A percentile compares a stretch with the other conserved stretches of the same genome.
Evolutionary conservation across 2,797 vertebrate species (phyloP).

Genomic region (Hippocampus kuda): DNA sequence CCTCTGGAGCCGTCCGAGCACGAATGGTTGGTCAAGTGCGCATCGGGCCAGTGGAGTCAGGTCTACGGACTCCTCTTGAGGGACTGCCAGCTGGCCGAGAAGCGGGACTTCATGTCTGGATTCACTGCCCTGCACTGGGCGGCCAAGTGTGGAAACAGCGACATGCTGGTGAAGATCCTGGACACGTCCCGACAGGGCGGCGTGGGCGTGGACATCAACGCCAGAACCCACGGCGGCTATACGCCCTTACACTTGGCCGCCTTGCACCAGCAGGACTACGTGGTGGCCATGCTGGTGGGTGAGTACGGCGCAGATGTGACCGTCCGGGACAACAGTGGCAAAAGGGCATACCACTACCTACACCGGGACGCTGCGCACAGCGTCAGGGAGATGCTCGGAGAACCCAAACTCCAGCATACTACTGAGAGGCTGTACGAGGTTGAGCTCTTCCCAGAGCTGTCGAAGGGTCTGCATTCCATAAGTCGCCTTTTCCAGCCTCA

Average conservation of each 20-base stretch:
- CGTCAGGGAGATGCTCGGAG: conserved; percentile 70
- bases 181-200: conserved; percentile 61
- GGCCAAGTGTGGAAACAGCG: conserved; percentile 76
- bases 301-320: conserved; percentile 65
- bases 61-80: conserved; percentile 76
- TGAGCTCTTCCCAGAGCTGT: conserved; percentile 62
- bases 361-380: conserved; percentile 48
- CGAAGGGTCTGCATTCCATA: conserved; percentile 72
- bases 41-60: conserved; percentile 76
- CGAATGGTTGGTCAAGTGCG: conserved; percentile 76
- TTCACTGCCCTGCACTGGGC: conserved; percentile 93
- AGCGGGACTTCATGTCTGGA: conserved; percentile 84
- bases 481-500: conserved; percentile 77
- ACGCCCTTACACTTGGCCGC: conserved; percentile 87
- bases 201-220: conserved; percentile 66
- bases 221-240: conserved; percentile 76
- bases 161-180: conserved; percentile 75
- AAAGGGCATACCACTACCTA: conserved; percentile 80
- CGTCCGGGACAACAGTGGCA: conserved; percentile 83
- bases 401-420: conserved; percentile 41
- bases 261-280: conserved; percentile 70
- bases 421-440: conserved; percentile 43
- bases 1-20: conserved; percentile 77
- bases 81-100: conserved; percentile 73
- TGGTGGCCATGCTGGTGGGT: conserved; percentile 68